These are phyloP conservation scores for Phymorhynchus buccinoides DNA, from an alignment of 1,140 invertebrate genomes.

Conservation along the genomic window DNA sequence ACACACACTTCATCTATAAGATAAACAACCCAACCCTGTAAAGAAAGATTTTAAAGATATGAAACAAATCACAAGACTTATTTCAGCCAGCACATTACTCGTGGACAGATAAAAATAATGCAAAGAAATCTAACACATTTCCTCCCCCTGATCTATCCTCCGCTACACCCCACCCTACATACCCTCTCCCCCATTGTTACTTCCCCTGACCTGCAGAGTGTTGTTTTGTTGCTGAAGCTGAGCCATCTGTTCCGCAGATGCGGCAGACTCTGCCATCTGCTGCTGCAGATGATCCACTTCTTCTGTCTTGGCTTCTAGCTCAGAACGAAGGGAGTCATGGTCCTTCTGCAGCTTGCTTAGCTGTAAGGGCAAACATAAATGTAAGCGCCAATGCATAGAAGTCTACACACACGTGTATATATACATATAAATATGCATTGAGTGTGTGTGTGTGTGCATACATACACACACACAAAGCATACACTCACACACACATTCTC, in stretches of 20 bases:
- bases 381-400: neutral
- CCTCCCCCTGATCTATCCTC: no score
- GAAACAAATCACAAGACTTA: no score
- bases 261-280: slow-evolving; percentile 37
- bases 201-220: slow-evolving; percentile 45
- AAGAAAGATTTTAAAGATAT: no score
- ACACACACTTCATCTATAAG: no score
- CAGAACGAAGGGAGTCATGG: slow-evolving; percentile 48
- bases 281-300: slow-evolving; percentile 54
- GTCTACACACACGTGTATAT: neutral
- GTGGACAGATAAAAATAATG: no score
- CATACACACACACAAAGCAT: neutral
- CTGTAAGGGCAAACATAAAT: slow-evolving; percentile 33
- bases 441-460: neutral
- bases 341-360: slow-evolving; percentile 49
- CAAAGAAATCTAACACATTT: no score
- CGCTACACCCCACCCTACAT: no score
- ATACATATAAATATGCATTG: neutral
- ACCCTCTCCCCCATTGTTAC: no score
- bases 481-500: no score
- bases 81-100: no score
- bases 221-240: slow-evolving; percentile 53
- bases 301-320: slow-evolving; percentile 51
- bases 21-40: no score
- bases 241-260: slow-evolving; percentile 39